These are phyloP conservation scores for Hesperia comma DNA, from an alignment of 2,888 invertebrate genomes.

Conservation along the genomic window DNA sequence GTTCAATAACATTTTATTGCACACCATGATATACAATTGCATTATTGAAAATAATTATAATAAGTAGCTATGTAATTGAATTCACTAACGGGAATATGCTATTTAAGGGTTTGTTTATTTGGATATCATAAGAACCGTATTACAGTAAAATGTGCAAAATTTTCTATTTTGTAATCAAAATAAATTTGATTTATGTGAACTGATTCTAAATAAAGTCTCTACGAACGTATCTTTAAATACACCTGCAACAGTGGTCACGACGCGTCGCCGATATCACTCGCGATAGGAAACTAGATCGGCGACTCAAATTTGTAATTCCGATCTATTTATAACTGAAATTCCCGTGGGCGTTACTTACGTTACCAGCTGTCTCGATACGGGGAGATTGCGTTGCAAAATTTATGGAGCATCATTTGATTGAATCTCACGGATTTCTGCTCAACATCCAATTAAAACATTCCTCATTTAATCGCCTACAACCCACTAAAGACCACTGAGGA, in stretches of 20 bases:
- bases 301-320: neutral
- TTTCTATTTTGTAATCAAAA: too few species aligned
- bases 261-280: neutral
- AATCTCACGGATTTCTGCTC: constrained; percentile 23
- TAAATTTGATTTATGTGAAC: too few species aligned
- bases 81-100: too few species aligned
- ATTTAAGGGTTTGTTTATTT: too few species aligned
- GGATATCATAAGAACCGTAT: too few species aligned
- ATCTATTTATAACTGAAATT: constrained; percentile 22
- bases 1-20: too few species aligned
- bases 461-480: constrained; percentile 19
- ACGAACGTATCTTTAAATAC: neutral
- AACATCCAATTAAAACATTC: constrained; percentile 33
- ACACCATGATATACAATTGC: too few species aligned
- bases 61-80: too few species aligned
- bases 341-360: constrained; percentile 19
- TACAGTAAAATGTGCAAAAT: too few species aligned
- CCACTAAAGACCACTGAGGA: constrained; percentile 3
- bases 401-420: constrained; percentile 33
- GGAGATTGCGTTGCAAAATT: constrained; percentile 26
- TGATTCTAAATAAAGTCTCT: neutral
- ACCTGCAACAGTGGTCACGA: neutral
- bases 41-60: too few species aligned
- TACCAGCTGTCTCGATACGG: constrained; percentile 10
- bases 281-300: neutral